These are phyloP conservation scores for Halichoeres trimaculatus DNA, from an alignment of 2,113 vertebrate genomes.

Conservation along the genomic window DNA sequence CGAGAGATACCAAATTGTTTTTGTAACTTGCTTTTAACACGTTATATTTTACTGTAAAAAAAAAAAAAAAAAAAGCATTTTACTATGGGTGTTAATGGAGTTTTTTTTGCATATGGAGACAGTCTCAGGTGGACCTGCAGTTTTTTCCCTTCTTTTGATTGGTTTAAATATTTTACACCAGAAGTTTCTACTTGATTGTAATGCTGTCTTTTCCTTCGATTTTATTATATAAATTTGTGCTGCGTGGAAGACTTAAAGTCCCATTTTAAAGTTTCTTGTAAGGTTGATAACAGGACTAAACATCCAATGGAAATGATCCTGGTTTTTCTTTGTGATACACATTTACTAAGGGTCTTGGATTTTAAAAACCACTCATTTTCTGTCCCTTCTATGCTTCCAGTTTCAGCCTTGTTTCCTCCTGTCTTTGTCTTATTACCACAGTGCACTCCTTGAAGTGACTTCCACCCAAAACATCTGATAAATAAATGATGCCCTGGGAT, in stretches of 20 bases:
- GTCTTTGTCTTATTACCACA: constrained; percentile 50
- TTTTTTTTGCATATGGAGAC: too few species aligned
- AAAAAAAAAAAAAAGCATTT: too few species aligned
- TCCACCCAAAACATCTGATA: constrained; percentile 94
- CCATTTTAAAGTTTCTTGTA: neutral
- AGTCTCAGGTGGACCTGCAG: too few species aligned
- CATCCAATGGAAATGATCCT: constrained; percentile 84
- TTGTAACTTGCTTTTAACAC: too few species aligned
- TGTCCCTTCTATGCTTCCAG: constrained; percentile 32
- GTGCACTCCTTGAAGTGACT: constrained; percentile 86
- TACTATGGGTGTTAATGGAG: too few species aligned
- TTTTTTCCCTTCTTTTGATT: too few species aligned
- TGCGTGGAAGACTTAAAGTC: neutral
- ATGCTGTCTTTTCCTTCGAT: neutral
- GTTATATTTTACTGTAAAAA: too few species aligned
- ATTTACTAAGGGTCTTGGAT: constrained; percentile 31
- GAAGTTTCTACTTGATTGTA: too few species aligned
- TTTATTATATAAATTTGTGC: neutral
- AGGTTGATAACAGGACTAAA: constrained; percentile 33
- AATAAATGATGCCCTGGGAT: constrained; percentile 92
- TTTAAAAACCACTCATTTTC: constrained; percentile 74
- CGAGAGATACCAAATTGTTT: too few species aligned
- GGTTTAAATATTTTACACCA: too few species aligned
- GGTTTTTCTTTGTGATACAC: constrained; percentile 65
- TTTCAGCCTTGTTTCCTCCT: constrained; percentile 41